Evolutionary conservation across 2,888 invertebrate genomes (phyloP), one percentile per base, ranked within the genome.

Genomic region (Brachypalpus laphriformis): DNA sequence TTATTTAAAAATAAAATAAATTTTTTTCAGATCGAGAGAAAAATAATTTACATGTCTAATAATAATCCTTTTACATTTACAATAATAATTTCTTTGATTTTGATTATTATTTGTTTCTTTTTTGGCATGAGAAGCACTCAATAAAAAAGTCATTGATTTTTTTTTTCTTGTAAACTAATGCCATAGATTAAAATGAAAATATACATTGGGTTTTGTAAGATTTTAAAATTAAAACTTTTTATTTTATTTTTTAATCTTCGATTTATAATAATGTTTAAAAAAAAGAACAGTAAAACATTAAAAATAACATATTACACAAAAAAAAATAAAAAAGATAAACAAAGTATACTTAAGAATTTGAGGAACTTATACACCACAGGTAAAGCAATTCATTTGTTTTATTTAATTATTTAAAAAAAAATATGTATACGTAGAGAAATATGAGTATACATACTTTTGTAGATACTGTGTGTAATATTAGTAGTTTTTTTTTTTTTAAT

Each of bases 311-410:
- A 86, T 72, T 78, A 86, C 80, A 76, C 40, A 76, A 70, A 77
- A 80, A 82, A 82, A 74, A 75, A 74, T 63, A 87, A 68, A 71
- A 88, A 87, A 87, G 7, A 87, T 87, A 72, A 71, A 78, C 66
- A 65, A 80, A 68, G 66, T 74, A 78, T 78, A 83, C 61, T 70
- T 85, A 85, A 85, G 75, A 75, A 88, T 87, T 89, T 87, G 89
- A 91, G 91, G 91, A 91, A 91, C 91, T 91, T 90, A 88, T 89
- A 89, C 89, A 90, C 90, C 90, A 90, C 89, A 90, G 90, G 89
- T 89, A 90, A 90, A 90, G 88, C 89, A 90, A 88, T 88, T 89
- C 88, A 78, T 88, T 86, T 87, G 87, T 87, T 37, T 49, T 65
- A 8, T 77, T 54, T 61, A 40, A 66, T 63, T 51, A 61, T 72